These are phyloP conservation scores for Tetramorium simillimum DNA, from an alignment of 1,140 invertebrate species.

Conservation along the genomic window DNA sequence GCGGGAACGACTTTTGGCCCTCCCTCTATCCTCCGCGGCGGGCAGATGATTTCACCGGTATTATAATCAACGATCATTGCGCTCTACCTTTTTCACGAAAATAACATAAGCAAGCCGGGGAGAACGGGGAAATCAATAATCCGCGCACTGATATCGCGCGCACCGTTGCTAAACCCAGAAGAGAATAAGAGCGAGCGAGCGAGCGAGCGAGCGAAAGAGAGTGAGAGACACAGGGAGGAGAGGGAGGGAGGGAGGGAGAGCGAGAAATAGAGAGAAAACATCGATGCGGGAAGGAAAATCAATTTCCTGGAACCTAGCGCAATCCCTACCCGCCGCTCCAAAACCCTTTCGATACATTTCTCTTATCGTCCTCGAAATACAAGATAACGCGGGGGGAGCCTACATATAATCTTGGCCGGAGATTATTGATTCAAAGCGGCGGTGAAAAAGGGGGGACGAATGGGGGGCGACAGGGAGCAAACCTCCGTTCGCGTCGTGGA, in stretches of 20 bases:
- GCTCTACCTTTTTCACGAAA: conserved; percentile 56
- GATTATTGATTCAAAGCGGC: conserved; percentile 75
- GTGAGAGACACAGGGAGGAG: neutral
- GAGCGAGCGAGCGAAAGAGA: neutral
- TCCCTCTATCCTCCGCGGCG: neutral
- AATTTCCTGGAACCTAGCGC: conserved; percentile 36
- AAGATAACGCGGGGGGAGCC: conserved; percentile 42
- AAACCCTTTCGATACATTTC: conserved; percentile 42
- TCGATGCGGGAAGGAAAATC: conserved; percentile 17
- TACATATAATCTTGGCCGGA: conserved; percentile 74
- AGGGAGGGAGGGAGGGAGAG: conserved; percentile 33
- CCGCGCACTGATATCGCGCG: conserved; percentile 80
- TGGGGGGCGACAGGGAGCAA: neutral
- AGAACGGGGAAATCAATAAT: conserved; percentile 82
- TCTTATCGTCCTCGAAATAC: conserved; percentile 48
- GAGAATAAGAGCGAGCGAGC: conserved; percentile 43
- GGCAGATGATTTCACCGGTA: conserved; percentile 19
- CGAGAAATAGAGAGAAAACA: neutral
- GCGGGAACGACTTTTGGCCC: neutral
- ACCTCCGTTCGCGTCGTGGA: conserved; percentile 61
- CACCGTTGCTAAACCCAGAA: conserved; percentile 61
- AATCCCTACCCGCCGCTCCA: neutral
- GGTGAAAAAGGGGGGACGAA: neutral
- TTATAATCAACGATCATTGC: conserved; percentile 30
- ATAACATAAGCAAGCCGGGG: conserved; percentile 69